Evolutionary conservation across 2,888 invertebrate species (phyloP).

Genomic region (Rhagonycha lutea): DNA sequence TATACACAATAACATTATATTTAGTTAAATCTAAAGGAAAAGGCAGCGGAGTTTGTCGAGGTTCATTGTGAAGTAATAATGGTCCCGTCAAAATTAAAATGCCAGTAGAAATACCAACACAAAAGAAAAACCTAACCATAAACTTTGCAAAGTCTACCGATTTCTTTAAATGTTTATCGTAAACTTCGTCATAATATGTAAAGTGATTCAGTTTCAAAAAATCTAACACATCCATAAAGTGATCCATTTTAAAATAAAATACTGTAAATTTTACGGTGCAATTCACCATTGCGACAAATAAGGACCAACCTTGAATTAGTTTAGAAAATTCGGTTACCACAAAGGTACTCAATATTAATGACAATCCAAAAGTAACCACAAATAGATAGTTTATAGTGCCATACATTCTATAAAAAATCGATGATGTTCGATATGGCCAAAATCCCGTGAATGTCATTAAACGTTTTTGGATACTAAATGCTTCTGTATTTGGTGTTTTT

Average conservation of each 20-base stretch:
- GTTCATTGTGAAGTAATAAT: not conserved
- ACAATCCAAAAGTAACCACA: not conserved
- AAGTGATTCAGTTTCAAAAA: slow-evolving; percentile 19
- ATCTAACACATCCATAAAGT: slow-evolving; percentile 16
- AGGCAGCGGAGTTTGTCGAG: slow-evolving; percentile 10
- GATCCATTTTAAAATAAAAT: slow-evolving; percentile 11
- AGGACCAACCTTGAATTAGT: slow-evolving; percentile 13
- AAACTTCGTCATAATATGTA: slow-evolving; percentile 10
- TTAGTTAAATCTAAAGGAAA: slow-evolving; percentile 11
- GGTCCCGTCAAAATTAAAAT: slow-evolving; percentile 6
- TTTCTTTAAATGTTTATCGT: slow-evolving; percentile 7
- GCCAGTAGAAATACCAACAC: slow-evolving; percentile 13
- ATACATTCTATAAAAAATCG: slow-evolving; percentile 5
- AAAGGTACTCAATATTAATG: slow-evolving; percentile 8
- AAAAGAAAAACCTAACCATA: slow-evolving; percentile 11
- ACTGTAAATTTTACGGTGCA: slow-evolving; percentile 17
- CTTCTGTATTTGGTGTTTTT: slow-evolving; percentile 8
- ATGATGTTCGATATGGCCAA: slow-evolving; percentile 9
- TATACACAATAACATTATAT: slow-evolving; percentile 1
- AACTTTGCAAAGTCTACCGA: slow-evolving; percentile 4
- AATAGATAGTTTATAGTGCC: slow-evolving; percentile 2
- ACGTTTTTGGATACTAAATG: slow-evolving; percentile 10
- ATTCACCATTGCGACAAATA: slow-evolving; percentile 17
- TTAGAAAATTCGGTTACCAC: slow-evolving; percentile 9
- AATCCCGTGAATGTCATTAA: slow-evolving; percentile 18